These are phyloP conservation scores for Endomychus coccineus DNA, from an alignment of 2,888 invertebrate species.

Conservation along the genomic window DNA sequence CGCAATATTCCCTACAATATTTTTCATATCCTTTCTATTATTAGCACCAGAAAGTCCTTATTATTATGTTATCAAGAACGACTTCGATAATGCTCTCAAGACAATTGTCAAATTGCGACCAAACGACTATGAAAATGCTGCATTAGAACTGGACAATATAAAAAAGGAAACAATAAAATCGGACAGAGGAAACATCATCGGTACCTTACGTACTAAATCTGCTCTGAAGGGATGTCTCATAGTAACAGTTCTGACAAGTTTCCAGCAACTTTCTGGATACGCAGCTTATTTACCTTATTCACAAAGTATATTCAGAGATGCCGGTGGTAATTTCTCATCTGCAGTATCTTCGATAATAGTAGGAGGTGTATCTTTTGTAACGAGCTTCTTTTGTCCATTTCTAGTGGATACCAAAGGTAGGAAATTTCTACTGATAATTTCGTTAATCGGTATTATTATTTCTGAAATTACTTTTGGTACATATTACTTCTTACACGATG, in stretches of 20 bases:
- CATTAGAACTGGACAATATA: slow-evolving; percentile 10
- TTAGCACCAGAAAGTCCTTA: slow-evolving; percentile 77
- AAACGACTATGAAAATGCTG: slow-evolving; percentile 10
- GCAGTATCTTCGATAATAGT: slow-evolving; percentile 67
- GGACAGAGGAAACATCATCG: slow-evolving; percentile 7
- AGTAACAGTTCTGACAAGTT: slow-evolving; percentile 6
- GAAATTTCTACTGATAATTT: slow-evolving; percentile 60
- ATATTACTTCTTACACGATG: slow-evolving; percentile 43
- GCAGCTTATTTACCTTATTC: slow-evolving; percentile 71
- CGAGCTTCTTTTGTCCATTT: slow-evolving; percentile 65
- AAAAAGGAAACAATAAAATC: slow-evolving; percentile 4
- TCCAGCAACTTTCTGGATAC: slow-evolving; percentile 71
- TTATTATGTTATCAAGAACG: slow-evolving; percentile 51
- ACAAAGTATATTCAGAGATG: slow-evolving; percentile 57
- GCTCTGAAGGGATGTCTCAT: slow-evolving; percentile 11
- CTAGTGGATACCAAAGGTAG: slow-evolving; percentile 72
- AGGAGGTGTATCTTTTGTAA: slow-evolving; percentile 62
- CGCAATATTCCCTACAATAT: slow-evolving; percentile 44
- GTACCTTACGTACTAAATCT: slow-evolving; percentile 4
- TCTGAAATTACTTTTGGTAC: slow-evolving; percentile 51
- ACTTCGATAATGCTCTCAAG: slow-evolving; percentile 46
- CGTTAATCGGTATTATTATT: slow-evolving; percentile 57
- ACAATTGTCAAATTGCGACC: slow-evolving; percentile 54
- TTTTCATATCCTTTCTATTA: slow-evolving; percentile 49
- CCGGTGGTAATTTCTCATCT: slow-evolving; percentile 55